Evolutionary conservation across 1,140 invertebrate species (phyloP), one percentile per base, ranked within the genome.

Genomic region (Hypothenemus hampei): DNA sequence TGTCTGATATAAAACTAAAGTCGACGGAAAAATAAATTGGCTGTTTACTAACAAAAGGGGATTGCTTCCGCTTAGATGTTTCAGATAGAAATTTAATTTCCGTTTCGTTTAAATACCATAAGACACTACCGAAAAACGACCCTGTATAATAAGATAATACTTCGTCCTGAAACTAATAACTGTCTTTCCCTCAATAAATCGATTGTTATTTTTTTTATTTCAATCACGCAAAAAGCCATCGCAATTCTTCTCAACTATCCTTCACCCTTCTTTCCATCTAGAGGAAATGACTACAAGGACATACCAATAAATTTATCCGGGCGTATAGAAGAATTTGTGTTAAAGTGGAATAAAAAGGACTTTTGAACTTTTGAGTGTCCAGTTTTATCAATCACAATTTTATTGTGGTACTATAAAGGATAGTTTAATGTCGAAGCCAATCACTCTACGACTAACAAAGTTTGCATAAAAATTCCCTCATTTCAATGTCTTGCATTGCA

Each of bases 191-290:
- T 10, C 20, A 44, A 31, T n/a, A 53, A 53, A 53, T 53, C 50
- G 37, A 53, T 53, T 53, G 50, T 45, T 29, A 33, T 53, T 36
- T 51, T n/a, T 15, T 36, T 51, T 22, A 53, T 53, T 53, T 44
- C 50, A 44, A 53, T 53, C 50, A 53, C 50, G 21, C 40, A 53
- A 53, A 53, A 53, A 53, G 35, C 22, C 26, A 33, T 45, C 24
- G 21, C 50, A 53, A 53, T 53, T 53, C 35, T 53, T 53, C 40
- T 44, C 40, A 53, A 29, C 40, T 33, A 53, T 44, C 15, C 41
- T 44, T 53, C 50, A 31, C 50, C 50, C 40, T 43, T 53, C 37
- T 44, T 53, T 44, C 50, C 21, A 26, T 16, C 10, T 10, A 20
- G 19, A 50, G 47, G 47, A 36, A 37, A 16, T 36, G 33, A 13